These are phyloP conservation scores for Ferdinandea cuprea DNA, from an alignment of 2,888 invertebrate species.

Conservation along the genomic window DNA sequence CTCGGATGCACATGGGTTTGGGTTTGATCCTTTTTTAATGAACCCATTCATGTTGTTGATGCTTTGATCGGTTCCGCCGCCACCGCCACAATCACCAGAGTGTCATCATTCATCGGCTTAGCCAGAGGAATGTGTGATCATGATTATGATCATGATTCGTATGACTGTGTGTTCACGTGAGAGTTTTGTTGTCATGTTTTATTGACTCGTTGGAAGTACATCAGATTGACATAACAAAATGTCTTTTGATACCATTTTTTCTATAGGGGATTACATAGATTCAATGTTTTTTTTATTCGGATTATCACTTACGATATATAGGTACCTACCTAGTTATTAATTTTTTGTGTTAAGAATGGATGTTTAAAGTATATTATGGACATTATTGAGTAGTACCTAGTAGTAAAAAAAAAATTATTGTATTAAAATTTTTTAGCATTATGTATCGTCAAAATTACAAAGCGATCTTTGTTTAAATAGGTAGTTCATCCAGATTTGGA, in stretches of 20 bases:
- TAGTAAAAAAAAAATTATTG: too few relatives aligned
- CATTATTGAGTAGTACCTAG: too few relatives aligned
- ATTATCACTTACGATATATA: too few relatives aligned
- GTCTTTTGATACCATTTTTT: constrained; percentile 33
- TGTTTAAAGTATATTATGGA: too few relatives aligned
- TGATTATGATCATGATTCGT: too few relatives aligned
- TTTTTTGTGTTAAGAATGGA: too few relatives aligned
- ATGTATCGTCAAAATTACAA: too few relatives aligned
- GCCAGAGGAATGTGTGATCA: constrained; percentile 1
- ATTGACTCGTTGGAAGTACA: constrained; percentile 49
- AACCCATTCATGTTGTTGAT: constrained; percentile 72
- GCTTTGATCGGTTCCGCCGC: constrained; percentile 73
- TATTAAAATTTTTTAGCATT: too few relatives aligned
- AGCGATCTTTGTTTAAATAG: too few relatives aligned
- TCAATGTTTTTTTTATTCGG: too few relatives aligned
- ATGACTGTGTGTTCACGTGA: not conserved
- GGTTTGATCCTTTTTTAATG: constrained; percentile 75
- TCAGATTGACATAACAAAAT: constrained; percentile 55
- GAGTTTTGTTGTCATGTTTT: constrained; percentile 63
- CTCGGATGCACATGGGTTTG: constrained; percentile 56
- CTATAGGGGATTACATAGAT: not conserved
- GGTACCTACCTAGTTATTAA: too few relatives aligned
- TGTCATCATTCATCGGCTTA: constrained; percentile 69
- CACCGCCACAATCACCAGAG: constrained; percentile 54
- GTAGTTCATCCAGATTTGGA: too few relatives aligned